Base-by-base conservation (phyloP, 2,888 invertebrate species). In the Lycia hirtaria region DNA sequence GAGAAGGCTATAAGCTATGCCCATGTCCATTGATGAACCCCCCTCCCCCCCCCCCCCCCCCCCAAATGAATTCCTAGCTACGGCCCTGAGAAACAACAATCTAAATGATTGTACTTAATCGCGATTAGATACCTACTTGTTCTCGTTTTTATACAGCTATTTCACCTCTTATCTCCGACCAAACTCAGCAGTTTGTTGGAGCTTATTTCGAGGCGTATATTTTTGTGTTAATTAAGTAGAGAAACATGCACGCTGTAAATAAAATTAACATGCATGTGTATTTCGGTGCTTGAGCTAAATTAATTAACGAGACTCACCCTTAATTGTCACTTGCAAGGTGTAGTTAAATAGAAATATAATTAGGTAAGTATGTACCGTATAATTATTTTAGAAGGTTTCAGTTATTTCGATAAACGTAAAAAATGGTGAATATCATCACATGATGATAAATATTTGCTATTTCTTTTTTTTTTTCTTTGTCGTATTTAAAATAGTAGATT, bases 211-310 rank as follows among this genome's bases (percentile, higher is more conserved):
- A 15, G 20, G 15, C 50, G 15, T 38, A 50, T 37, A 50, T 50
- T 50, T 50, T 50, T 50, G 40, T 40, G 40, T 50, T 51, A 32
- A 51, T 51, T 43, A 51, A 43, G 48, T 19, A 35, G 15, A 43
- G 22, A 32, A 51, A 51, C 35, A 44, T 52, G 52, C 44, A 44
- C 22, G 30, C 9, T 28, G 22, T 44, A 19, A 52, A 51, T 50
- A 40, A 40, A 20, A 51, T 50, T 50, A 40, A 20, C 20, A 40
- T 50, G 30, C 50, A 49, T 32, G 22, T 15, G 50, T 22, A 50
- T 50, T 50, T 40, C 10, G 40, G 20, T 32, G 20, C 20, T 26
- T 10, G 24, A 17, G 50, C n/a, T 22, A 50, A 50, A 40, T 50
- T 50, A 50, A 50, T 50, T 50, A 40, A 40, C 9, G 14, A 24